Conservation (phyloP, 35 echinoderm and acorn worm genomes). For the Lytechinus pictus region DNA sequence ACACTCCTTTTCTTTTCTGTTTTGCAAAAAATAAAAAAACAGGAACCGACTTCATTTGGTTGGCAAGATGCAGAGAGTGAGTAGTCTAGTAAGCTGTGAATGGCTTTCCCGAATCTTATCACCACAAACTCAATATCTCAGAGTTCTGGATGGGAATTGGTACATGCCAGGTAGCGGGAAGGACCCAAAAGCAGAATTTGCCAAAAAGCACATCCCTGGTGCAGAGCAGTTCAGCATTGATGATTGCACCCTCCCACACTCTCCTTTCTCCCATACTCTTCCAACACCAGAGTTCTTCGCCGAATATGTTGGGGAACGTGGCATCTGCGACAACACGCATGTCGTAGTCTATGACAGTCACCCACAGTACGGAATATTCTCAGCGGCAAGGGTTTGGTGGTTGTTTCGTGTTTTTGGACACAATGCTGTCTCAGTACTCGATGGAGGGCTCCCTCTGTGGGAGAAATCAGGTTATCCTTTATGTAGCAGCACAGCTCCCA, state of each 20-base stretch:
- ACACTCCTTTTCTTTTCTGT: background rate
- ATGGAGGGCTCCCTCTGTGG: slow-evolving; percentile 86
- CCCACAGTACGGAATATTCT: slow-evolving; percentile 72
- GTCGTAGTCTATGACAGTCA: slow-evolving; percentile 90
- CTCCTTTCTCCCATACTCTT: slow-evolving; percentile 72
- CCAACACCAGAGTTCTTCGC: slow-evolving; percentile 69
- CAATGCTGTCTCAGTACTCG: slow-evolving; percentile 71
- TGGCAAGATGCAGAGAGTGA: slow-evolving; percentile 57
- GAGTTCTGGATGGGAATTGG: slow-evolving; percentile 76
- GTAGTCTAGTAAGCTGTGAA: slow-evolving; percentile 58
- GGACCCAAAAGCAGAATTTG: slow-evolving; percentile 68
- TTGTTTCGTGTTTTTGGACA: slow-evolving; percentile 93
- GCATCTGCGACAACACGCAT: slow-evolving; percentile 85
- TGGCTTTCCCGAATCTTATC: slow-evolving; percentile 82
- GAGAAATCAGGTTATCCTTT: slow-evolving; percentile 72
- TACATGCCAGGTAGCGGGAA: slow-evolving; percentile 53
- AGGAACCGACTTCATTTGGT: background rate
- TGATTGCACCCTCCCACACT: slow-evolving; percentile 34
- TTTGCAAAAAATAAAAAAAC: background rate
- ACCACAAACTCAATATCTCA: slow-evolving; percentile 56
- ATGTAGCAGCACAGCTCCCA: slow-evolving; percentile 46
- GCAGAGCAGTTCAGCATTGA: slow-evolving; percentile 81
- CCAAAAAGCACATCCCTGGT: slow-evolving; percentile 75
- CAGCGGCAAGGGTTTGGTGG: slow-evolving; percentile 87
- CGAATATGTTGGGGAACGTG: slow-evolving; percentile 68